Percentiles rank a stretch among this genome's conserved stretches.
Conservation (phyloP, 2,888 invertebrate genomes). For the Nomada ruficornis region DNA sequence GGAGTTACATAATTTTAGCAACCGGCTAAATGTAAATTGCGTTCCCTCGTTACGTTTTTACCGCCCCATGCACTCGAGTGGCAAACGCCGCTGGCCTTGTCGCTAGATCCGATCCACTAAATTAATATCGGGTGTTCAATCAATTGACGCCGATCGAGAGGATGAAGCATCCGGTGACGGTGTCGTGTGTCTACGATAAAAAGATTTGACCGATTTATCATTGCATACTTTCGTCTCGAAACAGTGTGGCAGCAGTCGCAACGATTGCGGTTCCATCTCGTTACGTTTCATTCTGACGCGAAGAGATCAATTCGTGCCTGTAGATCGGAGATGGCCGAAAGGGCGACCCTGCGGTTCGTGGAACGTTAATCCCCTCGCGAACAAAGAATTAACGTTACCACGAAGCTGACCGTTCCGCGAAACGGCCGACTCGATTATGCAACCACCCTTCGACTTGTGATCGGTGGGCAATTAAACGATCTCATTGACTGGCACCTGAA, state of each 20-base stretch:
- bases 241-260: neutral
- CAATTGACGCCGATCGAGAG: conserved; percentile 65
- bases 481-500: neutral
- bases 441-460: conserved; percentile 23
- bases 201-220: conserved; percentile 32
- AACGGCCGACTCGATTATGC: conserved; percentile 6
- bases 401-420: conserved; percentile 48
- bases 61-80: conserved; percentile 37
- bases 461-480: conserved; percentile 51
- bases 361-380: conserved; percentile 22
- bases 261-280: conserved; percentile 12
- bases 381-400: conserved; percentile 39
- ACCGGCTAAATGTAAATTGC: conserved; percentile 17
- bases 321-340: conserved; percentile 6
- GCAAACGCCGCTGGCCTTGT: conserved; percentile 55
- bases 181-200: conserved; percentile 26
- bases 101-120: conserved; percentile 49
- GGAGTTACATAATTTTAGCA: conserved; percentile 30
- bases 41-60: conserved; percentile 34
- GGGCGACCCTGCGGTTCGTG: conserved; percentile 17
- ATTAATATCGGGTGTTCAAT: conserved; percentile 64
- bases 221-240: neutral
- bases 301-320: conserved; percentile 37
- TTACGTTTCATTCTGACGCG: conserved; percentile 2
- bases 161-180: conserved; percentile 55